phyloP scores from a whole-genome alignment of 2,797 vertebrate species.

The Helicolenus hilgendorfi region DNA sequence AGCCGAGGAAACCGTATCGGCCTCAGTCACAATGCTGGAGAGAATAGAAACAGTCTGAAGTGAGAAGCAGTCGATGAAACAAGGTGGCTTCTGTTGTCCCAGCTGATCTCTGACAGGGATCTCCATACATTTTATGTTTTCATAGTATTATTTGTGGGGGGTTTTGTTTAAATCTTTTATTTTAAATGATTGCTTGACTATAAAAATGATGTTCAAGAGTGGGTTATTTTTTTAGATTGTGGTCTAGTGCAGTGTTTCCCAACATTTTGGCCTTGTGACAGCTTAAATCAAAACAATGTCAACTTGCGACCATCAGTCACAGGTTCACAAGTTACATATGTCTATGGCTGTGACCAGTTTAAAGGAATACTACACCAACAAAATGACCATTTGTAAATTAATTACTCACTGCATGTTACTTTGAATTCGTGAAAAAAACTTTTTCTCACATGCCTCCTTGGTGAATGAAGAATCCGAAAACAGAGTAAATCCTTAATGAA shows the following conservation, averaged over 20 bases:
- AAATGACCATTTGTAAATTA: background rate
- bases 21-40: slow-evolving; percentile 22
- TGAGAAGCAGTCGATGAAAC: background rate
- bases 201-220: background rate
- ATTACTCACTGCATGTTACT: background rate
- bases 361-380: background rate
- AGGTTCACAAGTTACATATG: background rate
- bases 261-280: background rate
- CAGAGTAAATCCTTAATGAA: background rate
- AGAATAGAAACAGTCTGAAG: slow-evolving; percentile 34
- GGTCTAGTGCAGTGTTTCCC: background rate
- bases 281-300: background rate
- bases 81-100: background rate
- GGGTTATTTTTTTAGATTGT: background rate
- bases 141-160: background rate
- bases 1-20: background rate
- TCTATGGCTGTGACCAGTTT: background rate
- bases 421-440: background rate
- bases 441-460: background rate
- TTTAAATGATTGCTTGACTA: background rate
- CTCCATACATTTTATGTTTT: background rate
- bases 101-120: background rate
- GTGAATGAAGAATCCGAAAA: background rate
- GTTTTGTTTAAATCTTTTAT: background rate
- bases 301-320: background rate